Conservation (phyloP, 92 coral and sea anemone species). For the Anthopleura xanthogrammica region DNA sequence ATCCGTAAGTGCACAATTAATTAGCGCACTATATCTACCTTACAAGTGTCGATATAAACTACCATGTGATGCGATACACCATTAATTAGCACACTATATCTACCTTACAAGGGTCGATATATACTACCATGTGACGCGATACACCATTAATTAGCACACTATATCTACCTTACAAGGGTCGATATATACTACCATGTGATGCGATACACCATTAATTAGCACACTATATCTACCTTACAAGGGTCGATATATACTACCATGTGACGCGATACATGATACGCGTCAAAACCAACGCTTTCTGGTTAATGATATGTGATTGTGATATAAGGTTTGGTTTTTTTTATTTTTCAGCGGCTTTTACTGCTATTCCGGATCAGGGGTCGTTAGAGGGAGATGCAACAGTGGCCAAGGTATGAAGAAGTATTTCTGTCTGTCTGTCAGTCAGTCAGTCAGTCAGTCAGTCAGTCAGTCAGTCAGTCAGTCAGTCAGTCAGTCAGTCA, state of each 20-base stretch:
- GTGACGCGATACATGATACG: too few relatives aligned
- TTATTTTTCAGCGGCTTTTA: slow-evolving; percentile 38
- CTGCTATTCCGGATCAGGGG: slow-evolving; percentile 35
- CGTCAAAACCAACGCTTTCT: too few relatives aligned
- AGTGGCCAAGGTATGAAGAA: slow-evolving; percentile 54
- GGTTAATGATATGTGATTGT: too few relatives aligned
- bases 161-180: neutral
- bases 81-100: neutral
- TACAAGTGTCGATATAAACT: neutral
- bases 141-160: neutral
- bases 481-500: too few relatives aligned
- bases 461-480: neutral
- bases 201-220: neutral
- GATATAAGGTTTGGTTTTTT: neutral
- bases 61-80: neutral
- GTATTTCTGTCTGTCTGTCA: neutral
- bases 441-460: neutral
- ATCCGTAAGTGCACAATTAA: slow-evolving; percentile 51
- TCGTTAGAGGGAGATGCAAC: slow-evolving; percentile 62
- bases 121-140: too few relatives aligned
- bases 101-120: neutral
- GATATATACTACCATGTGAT: too few relatives aligned
- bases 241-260: too few relatives aligned
- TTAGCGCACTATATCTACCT: neutral
- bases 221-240: neutral